Percentiles rank a stretch among this genome's conserved stretches.
Evolutionary conservation across 2,888 invertebrate species (phyloP).

Genomic region (Chaetoderma sp.): DNA sequence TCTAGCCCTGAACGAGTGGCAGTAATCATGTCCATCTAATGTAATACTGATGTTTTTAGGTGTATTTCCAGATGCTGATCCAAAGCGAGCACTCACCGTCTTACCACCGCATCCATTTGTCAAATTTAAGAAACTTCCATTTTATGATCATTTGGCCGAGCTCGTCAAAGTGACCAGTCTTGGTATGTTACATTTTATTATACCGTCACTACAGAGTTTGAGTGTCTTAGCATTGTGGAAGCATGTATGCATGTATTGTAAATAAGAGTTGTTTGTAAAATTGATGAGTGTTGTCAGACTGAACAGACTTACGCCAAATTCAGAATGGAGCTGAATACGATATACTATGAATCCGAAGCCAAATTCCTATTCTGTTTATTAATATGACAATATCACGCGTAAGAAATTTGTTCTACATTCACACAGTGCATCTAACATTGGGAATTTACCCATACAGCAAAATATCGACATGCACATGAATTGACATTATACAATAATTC

Average conservation of each 20-base stretch:
- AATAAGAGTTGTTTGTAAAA: background rate
- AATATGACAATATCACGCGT: too few species aligned
- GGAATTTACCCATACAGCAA: too few species aligned
- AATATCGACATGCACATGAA: too few species aligned
- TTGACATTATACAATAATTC: too few species aligned
- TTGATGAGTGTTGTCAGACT: too few species aligned
- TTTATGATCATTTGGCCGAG: slow-evolving; percentile 89
- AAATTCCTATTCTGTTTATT: too few species aligned
- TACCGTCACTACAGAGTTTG: slow-evolving; percentile 28
- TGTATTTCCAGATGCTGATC: background rate
- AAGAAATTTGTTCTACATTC: too few species aligned
- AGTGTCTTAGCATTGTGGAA: background rate
- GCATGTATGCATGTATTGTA: background rate
- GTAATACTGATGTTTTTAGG: background rate
- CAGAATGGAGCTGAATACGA: too few species aligned
- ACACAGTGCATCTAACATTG: too few species aligned
- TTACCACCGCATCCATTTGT: slow-evolving; percentile 91
- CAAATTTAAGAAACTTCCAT: slow-evolving; percentile 89
- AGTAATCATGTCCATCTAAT: slow-evolving; percentile 2
- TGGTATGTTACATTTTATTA: slow-evolving; percentile 61
- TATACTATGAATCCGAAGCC: too few species aligned
- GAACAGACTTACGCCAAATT: too few species aligned
- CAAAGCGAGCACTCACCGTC: slow-evolving; percentile 6
- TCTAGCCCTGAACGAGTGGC: background rate
- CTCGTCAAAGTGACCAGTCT: slow-evolving; percentile 90